Evolutionary conservation across 1,140 invertebrate species (phyloP), one percentile per base, ranked within the genome.

Genomic region (Tetragonula clypearis): DNA sequence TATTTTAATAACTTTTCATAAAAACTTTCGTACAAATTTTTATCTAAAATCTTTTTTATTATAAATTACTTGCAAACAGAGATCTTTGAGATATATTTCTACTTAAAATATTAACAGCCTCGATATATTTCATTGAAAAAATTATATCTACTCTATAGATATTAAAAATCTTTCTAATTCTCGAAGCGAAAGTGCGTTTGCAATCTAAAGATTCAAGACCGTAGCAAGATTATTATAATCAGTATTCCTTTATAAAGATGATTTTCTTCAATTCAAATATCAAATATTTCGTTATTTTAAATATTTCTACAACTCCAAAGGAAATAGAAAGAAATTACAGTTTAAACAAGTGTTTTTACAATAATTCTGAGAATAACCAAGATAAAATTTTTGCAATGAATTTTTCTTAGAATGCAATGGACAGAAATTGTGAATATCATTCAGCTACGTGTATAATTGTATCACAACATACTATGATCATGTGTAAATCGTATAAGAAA

Each of bases 391-490:
- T 17, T 23, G 14, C 53, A 14, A 26, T 3, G 11, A 62, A 74
- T 53, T 30, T 53, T 74, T 73, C 56, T 1, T n/a, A 14, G n/a
- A 62, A 69, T n/a, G 15, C 55, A 58, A 78, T 30, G 74, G 30
- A 78, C n/a, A 49, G 56, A 21, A 65, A 60, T 2, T 11, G 55
- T 14, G 56, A 53, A 78, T 62, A 66, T 79, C 60, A 72, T 87
- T 87, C 56, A 26, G 21, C 26, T 79, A 60, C 68, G 73, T 53
- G 74, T 78, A 86, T 88, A 75, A 90, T 91, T 90, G 88, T 89
- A 81, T 87, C 91, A 88, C 85, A 87, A 90, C 80, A 86, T 78
- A 82, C 90, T 89, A 88, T 87, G 9, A 71, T 71, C 68, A 41
- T 26, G 30, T 41, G 35, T 19, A 1, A 15, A n/a, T 26, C 23